These are phyloP conservation scores for Psammodynastes pulverulentus DNA, from an alignment of 2,113 vertebrate genomes.

Conservation along the genomic window DNA sequence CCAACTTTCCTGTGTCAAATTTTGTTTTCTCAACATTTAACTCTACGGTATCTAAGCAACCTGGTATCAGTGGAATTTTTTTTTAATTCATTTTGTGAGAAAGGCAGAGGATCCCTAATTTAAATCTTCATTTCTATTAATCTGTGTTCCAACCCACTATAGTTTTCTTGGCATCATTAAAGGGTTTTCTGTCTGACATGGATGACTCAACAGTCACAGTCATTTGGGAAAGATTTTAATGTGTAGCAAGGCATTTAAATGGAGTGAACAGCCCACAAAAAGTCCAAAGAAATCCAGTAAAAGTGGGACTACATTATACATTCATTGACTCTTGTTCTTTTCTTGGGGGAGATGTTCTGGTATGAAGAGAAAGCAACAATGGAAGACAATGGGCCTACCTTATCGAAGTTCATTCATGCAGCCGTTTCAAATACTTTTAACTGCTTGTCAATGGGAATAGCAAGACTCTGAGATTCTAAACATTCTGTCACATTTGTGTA, in stretches of 20 bases:
- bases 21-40: conserved; percentile 7
- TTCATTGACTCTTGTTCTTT: conserved; percentile 87
- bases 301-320: conserved; percentile 82
- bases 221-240: conserved; percentile 62
- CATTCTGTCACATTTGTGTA: conserved; percentile 99
- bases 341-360: conserved; percentile 69
- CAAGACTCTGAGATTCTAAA: conserved; percentile 85
- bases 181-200: conserved; percentile 58
- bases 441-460: conserved; percentile 92
- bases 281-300: conserved; percentile 72
- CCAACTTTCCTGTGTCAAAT: not conserved
- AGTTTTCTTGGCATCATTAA: conserved; percentile 53
- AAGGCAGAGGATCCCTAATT: conserved; percentile 55
- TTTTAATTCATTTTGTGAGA: conserved; percentile 19
- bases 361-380: conserved; percentile 80
- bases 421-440: conserved; percentile 94
- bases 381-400: conserved; percentile 84
- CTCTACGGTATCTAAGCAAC: conserved; percentile 8
- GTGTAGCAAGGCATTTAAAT: conserved; percentile 72
- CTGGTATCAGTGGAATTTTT: not conserved
- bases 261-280: conserved; percentile 69
- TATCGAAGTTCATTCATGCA: conserved; percentile 89
- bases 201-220: conserved; percentile 62
- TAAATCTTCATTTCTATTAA: conserved; percentile 67
- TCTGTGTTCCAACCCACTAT: conserved; percentile 49